These are phyloP conservation scores for Psilopsiagon aurifrons DNA, from an alignment of 2,113 vertebrate species.

Conservation along the genomic window DNA sequence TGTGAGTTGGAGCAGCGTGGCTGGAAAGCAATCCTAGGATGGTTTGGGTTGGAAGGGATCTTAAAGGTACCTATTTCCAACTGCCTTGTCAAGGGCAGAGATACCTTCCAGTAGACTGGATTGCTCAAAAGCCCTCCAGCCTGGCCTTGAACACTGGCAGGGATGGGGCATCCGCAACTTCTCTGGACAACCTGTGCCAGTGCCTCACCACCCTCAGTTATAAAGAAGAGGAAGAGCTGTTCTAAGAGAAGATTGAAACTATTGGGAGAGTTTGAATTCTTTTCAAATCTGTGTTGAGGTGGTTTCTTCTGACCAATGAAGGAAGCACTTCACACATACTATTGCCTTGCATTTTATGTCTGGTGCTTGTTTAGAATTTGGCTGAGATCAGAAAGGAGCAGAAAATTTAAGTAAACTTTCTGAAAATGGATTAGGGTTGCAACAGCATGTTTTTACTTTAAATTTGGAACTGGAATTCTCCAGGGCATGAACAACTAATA, in stretches of 20 bases:
- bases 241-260: neutral
- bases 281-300: neutral
- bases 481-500: neutral
- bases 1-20: rapidly evolving
- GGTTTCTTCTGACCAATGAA: neutral
- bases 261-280: neutral
- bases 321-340: neutral
- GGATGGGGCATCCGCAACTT: neutral
- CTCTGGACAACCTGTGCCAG: neutral
- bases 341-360: neutral
- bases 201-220: neutral
- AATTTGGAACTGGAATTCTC: neutral
- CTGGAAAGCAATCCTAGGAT: neutral
- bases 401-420: neutral
- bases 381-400: neutral
- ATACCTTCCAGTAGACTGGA: neutral
- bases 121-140: neutral
- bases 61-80: neutral
- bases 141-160: neutral
- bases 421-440: neutral
- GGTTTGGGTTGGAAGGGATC: neutral
- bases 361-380: neutral
- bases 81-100: neutral
- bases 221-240: neutral
- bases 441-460: neutral